Evolutionary conservation across 2,797 vertebrate species (phyloP).

Genomic region (Platyrinchus mystaceus): DNA sequence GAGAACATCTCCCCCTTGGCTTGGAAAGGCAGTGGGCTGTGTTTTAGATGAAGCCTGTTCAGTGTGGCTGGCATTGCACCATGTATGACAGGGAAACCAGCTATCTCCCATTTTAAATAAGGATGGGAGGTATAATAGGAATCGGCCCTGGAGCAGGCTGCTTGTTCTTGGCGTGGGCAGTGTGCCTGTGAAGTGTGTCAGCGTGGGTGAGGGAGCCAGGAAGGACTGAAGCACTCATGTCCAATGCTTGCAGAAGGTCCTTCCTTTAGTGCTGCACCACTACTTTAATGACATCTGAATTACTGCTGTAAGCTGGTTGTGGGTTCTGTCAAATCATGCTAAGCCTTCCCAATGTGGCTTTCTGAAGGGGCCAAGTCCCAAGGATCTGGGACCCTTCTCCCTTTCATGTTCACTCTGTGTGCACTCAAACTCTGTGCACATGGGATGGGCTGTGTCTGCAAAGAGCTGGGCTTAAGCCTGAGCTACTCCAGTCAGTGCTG

Average conservation of each 20-base stretch:
- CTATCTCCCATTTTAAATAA: neutral
- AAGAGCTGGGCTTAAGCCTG: neutral
- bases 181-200: neutral
- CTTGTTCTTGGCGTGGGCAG: neutral
- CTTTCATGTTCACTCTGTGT: rapidly evolving
- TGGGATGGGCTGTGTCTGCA: neutral
- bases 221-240: neutral
- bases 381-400: neutral
- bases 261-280: neutral
- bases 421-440: rapidly evolving
- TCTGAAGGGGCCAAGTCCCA: neutral
- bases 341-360: neutral
- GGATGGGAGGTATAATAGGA: neutral
- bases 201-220: neutral
- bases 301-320: neutral
- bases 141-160: neutral
- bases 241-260: neutral
- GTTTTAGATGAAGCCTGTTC: neutral
- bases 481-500: neutral
- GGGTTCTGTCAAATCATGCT: neutral
- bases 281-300: neutral
- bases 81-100: neutral
- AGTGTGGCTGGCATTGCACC: neutral
- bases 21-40: neutral
- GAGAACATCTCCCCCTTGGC: neutral